Conservation (phyloP, 2,113 vertebrate species). For the Atlantisia rogersi region DNA sequence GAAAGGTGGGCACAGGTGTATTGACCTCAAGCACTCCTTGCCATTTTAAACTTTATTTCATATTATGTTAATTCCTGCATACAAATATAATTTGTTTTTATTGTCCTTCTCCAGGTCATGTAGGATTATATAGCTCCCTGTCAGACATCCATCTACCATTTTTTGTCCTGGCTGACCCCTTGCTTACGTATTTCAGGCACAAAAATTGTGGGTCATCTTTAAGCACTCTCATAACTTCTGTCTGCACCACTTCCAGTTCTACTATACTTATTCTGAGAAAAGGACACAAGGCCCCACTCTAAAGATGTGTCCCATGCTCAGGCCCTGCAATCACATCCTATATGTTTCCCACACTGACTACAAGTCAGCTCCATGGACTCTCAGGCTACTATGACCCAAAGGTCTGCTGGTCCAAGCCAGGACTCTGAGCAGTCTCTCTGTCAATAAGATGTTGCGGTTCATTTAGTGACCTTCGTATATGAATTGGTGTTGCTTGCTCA, state of each 20-base stretch:
- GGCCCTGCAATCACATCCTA: background rate
- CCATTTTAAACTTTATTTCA: background rate
- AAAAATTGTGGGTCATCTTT: background rate
- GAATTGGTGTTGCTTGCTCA: background rate
- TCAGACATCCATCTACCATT: background rate
- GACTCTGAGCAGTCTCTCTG: background rate
- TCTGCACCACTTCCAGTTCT: background rate
- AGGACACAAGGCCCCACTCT: background rate
- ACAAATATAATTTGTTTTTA: background rate
- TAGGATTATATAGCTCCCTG: background rate
- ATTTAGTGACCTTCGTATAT: background rate
- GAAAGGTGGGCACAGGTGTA: background rate
- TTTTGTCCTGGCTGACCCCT: background rate
- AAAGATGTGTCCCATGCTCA: background rate
- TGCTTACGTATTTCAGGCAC: background rate
- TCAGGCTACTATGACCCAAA: background rate
- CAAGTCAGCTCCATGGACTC: background rate
- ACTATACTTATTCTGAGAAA: background rate
- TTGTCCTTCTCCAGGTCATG: background rate
- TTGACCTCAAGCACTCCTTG: background rate
- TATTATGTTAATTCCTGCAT: background rate
- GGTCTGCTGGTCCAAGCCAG: background rate
- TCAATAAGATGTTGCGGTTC: background rate
- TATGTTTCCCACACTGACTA: background rate
- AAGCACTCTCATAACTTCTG: background rate